These are phyloP conservation scores for Taphrorychus bicolor DNA, from an alignment of 2,888 invertebrate species.

Conservation along the genomic window DNA sequence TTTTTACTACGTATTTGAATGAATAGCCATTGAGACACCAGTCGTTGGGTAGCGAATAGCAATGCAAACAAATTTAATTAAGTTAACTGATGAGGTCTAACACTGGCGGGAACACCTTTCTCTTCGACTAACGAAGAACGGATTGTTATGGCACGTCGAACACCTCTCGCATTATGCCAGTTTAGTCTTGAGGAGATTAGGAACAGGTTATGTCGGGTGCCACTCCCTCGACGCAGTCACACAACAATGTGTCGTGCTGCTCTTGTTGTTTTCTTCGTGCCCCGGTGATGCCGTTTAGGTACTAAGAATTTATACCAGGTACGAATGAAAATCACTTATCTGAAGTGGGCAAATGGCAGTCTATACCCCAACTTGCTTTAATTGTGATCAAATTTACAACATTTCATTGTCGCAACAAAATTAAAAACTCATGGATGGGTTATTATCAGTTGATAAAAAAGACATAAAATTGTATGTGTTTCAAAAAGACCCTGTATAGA, in stretches of 20 bases:
- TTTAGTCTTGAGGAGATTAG: slow-evolving; percentile 43
- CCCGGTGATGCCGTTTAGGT: slow-evolving; percentile 13
- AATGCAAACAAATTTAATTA: too few relatives aligned
- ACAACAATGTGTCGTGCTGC: slow-evolving; percentile 41
- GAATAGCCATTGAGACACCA: too few relatives aligned
- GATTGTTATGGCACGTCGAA: slow-evolving; percentile 43
- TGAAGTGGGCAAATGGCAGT: background rate
- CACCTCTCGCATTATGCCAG: slow-evolving; percentile 44
- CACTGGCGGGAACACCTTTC: slow-evolving; percentile 21
- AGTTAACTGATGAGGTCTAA: too few relatives aligned
- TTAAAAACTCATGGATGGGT: too few relatives aligned
- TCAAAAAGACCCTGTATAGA: slow-evolving; percentile 14
- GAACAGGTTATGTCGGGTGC: slow-evolving; percentile 43
- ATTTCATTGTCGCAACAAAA: too few relatives aligned
- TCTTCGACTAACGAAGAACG: slow-evolving; percentile 24
- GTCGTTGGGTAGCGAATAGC: too few relatives aligned
- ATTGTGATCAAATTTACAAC: too few relatives aligned
- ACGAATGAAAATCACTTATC: background rate
- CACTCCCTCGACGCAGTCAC: slow-evolving; percentile 41
- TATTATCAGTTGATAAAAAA: too few relatives aligned
- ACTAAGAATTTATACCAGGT: slow-evolving; percentile 10
- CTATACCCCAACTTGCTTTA: too few relatives aligned
- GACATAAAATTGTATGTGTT: too few relatives aligned
- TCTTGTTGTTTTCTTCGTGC: slow-evolving; percentile 35
- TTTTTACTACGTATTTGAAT: too few relatives aligned